Percentiles rank a stretch among this genome's conserved stretches.
Conservation (phyloP, 2,888 invertebrate genomes). For the Hyles lineata region DNA sequence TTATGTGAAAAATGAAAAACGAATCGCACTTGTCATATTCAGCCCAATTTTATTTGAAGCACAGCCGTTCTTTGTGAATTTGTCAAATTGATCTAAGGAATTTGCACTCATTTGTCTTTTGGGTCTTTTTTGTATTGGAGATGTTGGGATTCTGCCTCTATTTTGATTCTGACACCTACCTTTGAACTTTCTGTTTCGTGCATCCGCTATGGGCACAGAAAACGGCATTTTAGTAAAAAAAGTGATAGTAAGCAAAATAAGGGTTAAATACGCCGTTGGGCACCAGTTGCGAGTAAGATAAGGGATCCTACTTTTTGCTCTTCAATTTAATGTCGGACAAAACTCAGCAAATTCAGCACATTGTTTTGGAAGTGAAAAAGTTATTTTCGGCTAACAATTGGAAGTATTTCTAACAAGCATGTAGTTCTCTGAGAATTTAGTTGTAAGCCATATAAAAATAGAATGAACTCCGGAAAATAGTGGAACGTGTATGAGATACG, state of each 20-base stretch:
- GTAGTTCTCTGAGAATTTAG: slow-evolving; percentile 5
- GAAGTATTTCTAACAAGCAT: slow-evolving; percentile 37
- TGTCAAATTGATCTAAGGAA: slow-evolving; percentile 49
- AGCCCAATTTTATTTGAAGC: slow-evolving; percentile 62
- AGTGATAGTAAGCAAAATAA: slow-evolving; percentile 24
- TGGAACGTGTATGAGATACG: background rate
- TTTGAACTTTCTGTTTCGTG: background rate
- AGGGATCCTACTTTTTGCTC: slow-evolving; percentile 51
- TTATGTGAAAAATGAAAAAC: slow-evolving; percentile 81
- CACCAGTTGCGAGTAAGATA: slow-evolving; percentile 46
- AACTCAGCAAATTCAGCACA: slow-evolving; percentile 44
- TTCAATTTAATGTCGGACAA: slow-evolving; percentile 54
- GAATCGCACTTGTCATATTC: slow-evolving; percentile 77
- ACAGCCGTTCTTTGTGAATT: slow-evolving; percentile 53
- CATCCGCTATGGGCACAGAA: too few relatives aligned
- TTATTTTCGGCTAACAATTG: slow-evolving; percentile 33
- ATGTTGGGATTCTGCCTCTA: background rate
- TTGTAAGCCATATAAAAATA: slow-evolving; percentile 2
- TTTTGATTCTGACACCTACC: background rate
- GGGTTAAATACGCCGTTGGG: slow-evolving; percentile 28
- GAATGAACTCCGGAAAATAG: background rate
- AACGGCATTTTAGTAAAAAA: background rate
- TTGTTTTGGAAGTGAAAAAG: slow-evolving; percentile 36
- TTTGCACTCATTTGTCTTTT: slow-evolving; percentile 41
- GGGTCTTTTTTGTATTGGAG: background rate